Evolutionary conservation across 2,113 vertebrate genomes (phyloP).

Genomic region (Camelus bactrianus): DNA sequence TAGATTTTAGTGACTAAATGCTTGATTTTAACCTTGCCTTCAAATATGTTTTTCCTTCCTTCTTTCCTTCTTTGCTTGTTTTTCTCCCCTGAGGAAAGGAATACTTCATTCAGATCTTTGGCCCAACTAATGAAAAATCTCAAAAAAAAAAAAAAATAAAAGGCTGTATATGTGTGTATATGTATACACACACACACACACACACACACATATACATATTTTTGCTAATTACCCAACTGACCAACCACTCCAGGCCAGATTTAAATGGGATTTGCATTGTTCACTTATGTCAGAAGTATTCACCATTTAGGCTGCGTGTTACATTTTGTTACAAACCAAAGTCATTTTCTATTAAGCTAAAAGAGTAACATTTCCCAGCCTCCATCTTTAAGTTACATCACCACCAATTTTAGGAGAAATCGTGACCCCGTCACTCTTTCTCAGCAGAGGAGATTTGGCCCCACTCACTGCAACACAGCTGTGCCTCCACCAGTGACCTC

Average conservation of each 20-base stretch:
- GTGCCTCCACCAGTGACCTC: neutral
- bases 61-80: neutral
- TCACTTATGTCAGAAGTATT: neutral
- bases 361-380: neutral
- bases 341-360: neutral
- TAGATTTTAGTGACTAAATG: neutral
- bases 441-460: neutral
- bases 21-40: neutral
- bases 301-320: no score
- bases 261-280: neutral
- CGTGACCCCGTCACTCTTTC: neutral
- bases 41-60: neutral
- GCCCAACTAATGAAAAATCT: neutral
- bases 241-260: neutral
- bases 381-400: neutral
- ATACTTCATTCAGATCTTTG: neutral
- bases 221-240: neutral
- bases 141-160: neutral
- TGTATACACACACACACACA: no score
- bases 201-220: neutral
- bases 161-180: no score
- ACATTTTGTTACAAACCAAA: neutral
- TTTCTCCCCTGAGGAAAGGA: neutral
- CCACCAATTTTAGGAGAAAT: neutral
- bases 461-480: neutral